Evolutionary conservation across 1,140 invertebrate species (phyloP), one percentile per base, ranked within the genome.

Genomic region (Drosophila serrata): DNA sequence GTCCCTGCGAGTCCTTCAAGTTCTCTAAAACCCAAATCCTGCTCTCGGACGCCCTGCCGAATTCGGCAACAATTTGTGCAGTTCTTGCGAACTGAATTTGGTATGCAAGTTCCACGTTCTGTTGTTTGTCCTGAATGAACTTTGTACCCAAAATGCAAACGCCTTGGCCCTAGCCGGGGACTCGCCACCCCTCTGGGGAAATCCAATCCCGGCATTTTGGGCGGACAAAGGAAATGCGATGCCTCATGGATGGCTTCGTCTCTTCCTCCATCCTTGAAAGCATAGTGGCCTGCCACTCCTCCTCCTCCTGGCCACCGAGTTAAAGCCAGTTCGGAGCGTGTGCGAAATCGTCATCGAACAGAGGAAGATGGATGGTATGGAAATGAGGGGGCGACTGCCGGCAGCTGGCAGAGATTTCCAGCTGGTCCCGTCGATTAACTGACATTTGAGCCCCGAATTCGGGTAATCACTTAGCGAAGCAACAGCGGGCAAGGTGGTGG

Each of bases 61-160:
- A 72, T 74, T 63, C 73, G 39, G 62, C 73, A 46, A 74, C 56
- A 72, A 45, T 70, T 77, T 55, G 67, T 33, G 37, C 31, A 56
- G 59, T 57, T 37, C 53, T 19, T 51, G n/a, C 43, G n/a, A n/a
- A 15, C 57, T 65, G 59, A 75, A 75, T 75, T 60, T 75, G 33
- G 45, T 65, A 61, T 59, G 56, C 81, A 75, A 70, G 57, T 62
- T 82, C 72, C 46, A 39, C 46, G 43, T 63, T 75, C 69, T 64
- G 33, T 49, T 85, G 61, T 70, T 75, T 79, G 75, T 55, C 42
- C 49, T 37, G 75, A 40, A 55, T 48, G 40, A 84, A 84, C 73
- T 84, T 85, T 81, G 61, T 51, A 60, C 53, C 53, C 62, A 61
- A 55, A 80, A 75, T 75, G 69, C 64, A 74, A 65, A 35, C 76